A percentile compares a stretch with the other conserved stretches of the same genome.
Evolutionary conservation across 2,113 vertebrate genomes (phyloP).

Genomic region (Canis aureus): DNA sequence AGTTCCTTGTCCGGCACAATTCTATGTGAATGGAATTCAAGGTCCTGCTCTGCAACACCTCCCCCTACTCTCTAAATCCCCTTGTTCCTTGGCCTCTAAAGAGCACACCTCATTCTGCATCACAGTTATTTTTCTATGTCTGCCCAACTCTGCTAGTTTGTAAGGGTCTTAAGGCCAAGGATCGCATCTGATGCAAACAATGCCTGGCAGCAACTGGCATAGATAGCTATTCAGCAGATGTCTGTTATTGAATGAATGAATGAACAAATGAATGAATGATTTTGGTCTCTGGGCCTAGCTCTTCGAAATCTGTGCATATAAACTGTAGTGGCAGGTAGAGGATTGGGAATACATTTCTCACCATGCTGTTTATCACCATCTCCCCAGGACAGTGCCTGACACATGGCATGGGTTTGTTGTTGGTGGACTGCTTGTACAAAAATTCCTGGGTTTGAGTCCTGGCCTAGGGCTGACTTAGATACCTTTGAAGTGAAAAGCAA

Average conservation of each 20-base stretch:
- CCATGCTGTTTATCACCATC: not conserved
- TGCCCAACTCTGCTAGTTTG: not conserved
- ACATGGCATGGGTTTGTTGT: not conserved
- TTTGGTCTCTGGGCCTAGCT: not conserved
- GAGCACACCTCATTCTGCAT: not conserved
- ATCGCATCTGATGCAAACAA: not conserved
- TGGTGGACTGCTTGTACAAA: not conserved
- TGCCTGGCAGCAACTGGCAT: not conserved
- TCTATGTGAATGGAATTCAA: not conserved
- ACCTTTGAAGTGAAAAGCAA: not conserved
- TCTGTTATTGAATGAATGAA: not conserved
- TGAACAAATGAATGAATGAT: not conserved
- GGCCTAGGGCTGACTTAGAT: not conserved
- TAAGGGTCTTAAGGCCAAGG: not conserved
- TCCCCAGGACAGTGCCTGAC: not conserved
- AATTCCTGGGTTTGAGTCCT: not conserved
- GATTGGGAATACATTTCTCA: not conserved
- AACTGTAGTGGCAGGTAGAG: not conserved
- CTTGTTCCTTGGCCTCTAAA: not conserved
- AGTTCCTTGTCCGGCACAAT: not conserved
- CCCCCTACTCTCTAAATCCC: not conserved
- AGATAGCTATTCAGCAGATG: not conserved
- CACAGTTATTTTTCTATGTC: not conserved
- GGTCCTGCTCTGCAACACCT: not conserved
- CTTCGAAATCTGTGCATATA: not conserved